Percentiles rank a stretch among this genome's conserved stretches.
Evolutionary conservation across 2,888 invertebrate species (phyloP).

Genomic region (Lithophane leautieri): DNA sequence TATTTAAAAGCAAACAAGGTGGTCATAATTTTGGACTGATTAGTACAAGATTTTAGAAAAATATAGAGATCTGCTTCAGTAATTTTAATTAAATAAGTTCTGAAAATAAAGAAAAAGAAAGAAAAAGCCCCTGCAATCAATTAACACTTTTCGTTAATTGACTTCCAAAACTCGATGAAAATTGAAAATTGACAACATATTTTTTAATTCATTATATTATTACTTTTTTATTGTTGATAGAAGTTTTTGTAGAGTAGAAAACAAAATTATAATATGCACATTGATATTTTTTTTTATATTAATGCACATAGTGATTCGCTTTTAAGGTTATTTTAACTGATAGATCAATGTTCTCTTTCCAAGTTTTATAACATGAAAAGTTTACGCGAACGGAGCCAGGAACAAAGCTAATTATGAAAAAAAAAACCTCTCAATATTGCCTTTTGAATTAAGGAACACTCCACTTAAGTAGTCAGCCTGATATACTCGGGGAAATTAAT

Average conservation of each 20-base stretch:
- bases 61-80: not conserved
- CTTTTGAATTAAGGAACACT: not conserved
- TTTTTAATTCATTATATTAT: constrained; percentile 16
- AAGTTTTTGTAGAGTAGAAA: not conserved
- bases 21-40: too few species aligned
- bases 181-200: constrained; percentile 24
- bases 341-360: not conserved
- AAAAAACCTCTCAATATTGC: not conserved
- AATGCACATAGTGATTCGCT: not conserved
- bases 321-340: not conserved
- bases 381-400: not conserved
- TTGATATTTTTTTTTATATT: too few species aligned
- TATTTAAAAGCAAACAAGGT: too few species aligned
- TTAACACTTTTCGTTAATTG: constrained; percentile 27
- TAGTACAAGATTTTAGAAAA: not conserved
- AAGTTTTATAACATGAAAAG: not conserved
- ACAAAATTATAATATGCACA: not conserved
- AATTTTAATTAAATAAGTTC: not conserved
- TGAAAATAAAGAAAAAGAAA: not conserved
- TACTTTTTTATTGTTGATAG: not conserved
- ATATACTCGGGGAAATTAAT: not conserved
- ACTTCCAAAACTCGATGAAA: constrained; percentile 31
- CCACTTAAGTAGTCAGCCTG: not conserved
- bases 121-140: not conserved
- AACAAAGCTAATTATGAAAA: not conserved